Conservation (phyloP, 2,797 vertebrate genomes). For the Enteromius paludinosus region DNA sequence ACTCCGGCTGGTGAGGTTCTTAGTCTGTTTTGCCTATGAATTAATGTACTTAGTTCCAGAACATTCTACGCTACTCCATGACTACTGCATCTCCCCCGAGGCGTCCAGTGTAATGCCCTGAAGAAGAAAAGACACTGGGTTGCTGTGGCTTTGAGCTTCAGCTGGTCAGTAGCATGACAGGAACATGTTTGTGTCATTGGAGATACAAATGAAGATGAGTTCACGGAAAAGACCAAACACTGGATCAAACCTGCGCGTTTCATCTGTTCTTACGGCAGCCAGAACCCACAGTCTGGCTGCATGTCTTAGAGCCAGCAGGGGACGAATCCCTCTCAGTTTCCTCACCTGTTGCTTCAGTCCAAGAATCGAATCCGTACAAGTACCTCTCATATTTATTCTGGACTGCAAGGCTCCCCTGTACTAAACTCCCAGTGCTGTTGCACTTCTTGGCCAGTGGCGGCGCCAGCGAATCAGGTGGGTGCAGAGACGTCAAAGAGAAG, state of each 20-base stretch:
- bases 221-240: slow-evolving; percentile 60
- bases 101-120: slow-evolving; percentile 50
- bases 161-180: slow-evolving; percentile 44
- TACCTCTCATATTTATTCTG: slow-evolving; percentile 73
- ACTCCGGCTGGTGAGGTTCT: background rate
- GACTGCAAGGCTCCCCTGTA: slow-evolving; percentile 65
- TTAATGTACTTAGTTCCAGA: background rate
- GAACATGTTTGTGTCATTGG: slow-evolving; percentile 59
- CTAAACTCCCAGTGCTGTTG: slow-evolving; percentile 89
- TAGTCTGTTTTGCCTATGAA: background rate
- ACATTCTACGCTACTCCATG: slow-evolving; percentile 20
- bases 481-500: slow-evolving; percentile 89
- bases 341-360: slow-evolving; percentile 62
- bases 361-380: slow-evolving; percentile 73
- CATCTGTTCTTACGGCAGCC: slow-evolving; percentile 79
- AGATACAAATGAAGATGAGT: slow-evolving; percentile 51
- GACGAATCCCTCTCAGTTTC: slow-evolving; percentile 58
- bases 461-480: slow-evolving; percentile 74
- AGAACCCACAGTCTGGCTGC: slow-evolving; percentile 63
- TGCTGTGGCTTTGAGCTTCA: slow-evolving; percentile 39
- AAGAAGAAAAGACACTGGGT: slow-evolving; percentile 58
- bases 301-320: slow-evolving; percentile 63
- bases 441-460: slow-evolving; percentile 82
- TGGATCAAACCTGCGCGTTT: slow-evolving; percentile 64
- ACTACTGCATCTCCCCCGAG: slow-evolving; percentile 48